A percentile compares a stretch with the other conserved stretches of the same genome.
phyloP scores from a whole-genome alignment of 1,140 invertebrate genomes.

The Drosophila equinoxialis region DNA sequence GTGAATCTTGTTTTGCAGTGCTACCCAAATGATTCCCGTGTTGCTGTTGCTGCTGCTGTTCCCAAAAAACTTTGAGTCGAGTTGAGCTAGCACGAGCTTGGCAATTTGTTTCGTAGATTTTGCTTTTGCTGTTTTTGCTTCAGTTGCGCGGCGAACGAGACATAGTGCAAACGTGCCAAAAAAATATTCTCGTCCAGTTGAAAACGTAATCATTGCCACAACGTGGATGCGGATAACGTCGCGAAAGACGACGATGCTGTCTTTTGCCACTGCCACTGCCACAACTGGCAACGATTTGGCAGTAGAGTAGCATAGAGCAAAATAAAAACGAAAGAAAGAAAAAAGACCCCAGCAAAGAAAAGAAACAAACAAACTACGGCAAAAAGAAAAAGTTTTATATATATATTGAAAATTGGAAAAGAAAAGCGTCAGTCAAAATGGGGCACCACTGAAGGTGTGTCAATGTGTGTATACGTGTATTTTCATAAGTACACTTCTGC shows the following conservation, averaged over 20 bases:
- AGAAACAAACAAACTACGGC: constrained; percentile 40
- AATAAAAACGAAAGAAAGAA: constrained; percentile 21
- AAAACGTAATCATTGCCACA: constrained; percentile 39
- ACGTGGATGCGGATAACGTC: constrained; percentile 49
- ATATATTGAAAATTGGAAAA: constrained; percentile 61
- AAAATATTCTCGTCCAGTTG: constrained; percentile 48
- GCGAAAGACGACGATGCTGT: constrained; percentile 34
- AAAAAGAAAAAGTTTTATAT: background rate
- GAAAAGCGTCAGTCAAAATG: constrained; percentile 62
- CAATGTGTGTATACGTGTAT: constrained; percentile 38
- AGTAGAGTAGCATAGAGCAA: constrained; percentile 17
- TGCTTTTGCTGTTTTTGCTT: constrained; percentile 42
- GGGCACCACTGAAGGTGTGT: constrained; percentile 72
- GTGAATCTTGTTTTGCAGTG: constrained; percentile 8
- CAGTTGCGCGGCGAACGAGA: constrained; percentile 71
- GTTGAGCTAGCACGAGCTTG: constrained; percentile 32
- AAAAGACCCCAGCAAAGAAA: constrained; percentile 18
- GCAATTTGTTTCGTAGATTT: constrained; percentile 31
- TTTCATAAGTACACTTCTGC: background rate
- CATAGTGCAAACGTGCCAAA: constrained; percentile 73
- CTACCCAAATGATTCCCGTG: background rate
- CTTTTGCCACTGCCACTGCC: constrained; percentile 27
- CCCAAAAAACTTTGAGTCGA: constrained; percentile 7
- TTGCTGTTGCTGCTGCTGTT: background rate
- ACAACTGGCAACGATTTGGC: constrained; percentile 48